These are phyloP conservation scores for Mystacides longicornis DNA, from an alignment of 2,888 invertebrate species.

Conservation along the genomic window DNA sequence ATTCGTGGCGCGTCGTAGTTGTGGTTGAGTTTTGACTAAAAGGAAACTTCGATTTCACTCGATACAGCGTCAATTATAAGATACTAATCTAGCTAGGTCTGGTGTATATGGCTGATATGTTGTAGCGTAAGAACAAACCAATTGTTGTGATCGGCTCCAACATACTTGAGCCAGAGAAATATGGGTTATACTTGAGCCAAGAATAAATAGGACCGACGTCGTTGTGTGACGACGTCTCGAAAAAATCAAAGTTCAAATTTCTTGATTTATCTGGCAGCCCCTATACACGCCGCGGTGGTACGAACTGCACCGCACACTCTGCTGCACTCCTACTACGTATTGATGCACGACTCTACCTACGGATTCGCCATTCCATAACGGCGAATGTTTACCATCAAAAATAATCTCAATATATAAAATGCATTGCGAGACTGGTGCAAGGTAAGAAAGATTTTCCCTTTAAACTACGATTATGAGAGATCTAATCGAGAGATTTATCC, in stretches of 20 bases:
- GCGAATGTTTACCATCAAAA: too few species aligned
- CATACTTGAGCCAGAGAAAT: conserved; percentile 19
- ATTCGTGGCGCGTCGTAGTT: not conserved
- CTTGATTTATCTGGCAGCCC: conserved; percentile 16
- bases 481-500: too few species aligned
- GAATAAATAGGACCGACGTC: conserved; percentile 19
- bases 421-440: too few species aligned
- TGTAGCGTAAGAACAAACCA: not conserved
- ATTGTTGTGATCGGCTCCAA: not conserved
- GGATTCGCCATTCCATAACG: too few species aligned
- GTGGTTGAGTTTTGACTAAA: not conserved
- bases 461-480: too few species aligned
- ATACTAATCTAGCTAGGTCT: conserved; percentile 6
- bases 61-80: not conserved
- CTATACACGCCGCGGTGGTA: conserved; percentile 8
- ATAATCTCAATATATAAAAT: too few species aligned
- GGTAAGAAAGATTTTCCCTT: too few species aligned
- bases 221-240: conserved; percentile 6
- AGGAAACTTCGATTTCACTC: not conserved
- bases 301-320: conserved; percentile 20
- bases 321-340: too few species aligned
- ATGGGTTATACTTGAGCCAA: conserved; percentile 24
- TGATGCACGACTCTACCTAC: too few species aligned
- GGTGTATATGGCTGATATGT: conserved; percentile 7
- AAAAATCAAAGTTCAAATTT: conserved; percentile 19